Evolutionary conservation across 2,797 vertebrate genomes (phyloP).

Genomic region (Danio aesculapii): DNA sequence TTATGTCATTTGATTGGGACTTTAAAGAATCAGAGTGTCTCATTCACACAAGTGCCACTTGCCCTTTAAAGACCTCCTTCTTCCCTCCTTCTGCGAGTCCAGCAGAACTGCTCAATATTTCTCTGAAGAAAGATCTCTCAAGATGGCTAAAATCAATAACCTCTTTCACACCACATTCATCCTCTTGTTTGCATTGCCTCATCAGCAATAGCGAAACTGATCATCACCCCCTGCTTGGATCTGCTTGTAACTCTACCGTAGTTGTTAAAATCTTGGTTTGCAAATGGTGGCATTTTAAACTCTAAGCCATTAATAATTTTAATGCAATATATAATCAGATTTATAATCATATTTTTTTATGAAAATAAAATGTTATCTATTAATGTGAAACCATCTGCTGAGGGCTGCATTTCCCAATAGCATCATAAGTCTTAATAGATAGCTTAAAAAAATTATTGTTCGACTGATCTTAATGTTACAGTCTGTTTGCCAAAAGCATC

Average conservation of each 20-base stretch:
- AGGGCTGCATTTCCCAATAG: too few relatives aligned
- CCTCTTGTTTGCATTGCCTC: conserved; percentile 72
- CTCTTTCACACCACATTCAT: conserved; percentile 71
- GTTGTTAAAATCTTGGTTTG: conserved; percentile 66
- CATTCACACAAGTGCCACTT: conserved; percentile 49
- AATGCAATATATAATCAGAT: conserved; percentile 44
- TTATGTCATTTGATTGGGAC: not conserved
- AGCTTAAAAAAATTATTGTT: too few relatives aligned
- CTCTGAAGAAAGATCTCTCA: conserved; percentile 64
- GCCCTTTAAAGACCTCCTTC: conserved; percentile 68
- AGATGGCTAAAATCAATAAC: conserved; percentile 75
- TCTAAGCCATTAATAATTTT: conserved; percentile 58
- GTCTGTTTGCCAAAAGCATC: too few relatives aligned
- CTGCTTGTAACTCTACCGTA: conserved; percentile 54
- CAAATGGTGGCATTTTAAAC: conserved; percentile 60
- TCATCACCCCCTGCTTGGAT: conserved; percentile 57
- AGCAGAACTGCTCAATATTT: conserved; percentile 67
- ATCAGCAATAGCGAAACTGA: conserved; percentile 68
- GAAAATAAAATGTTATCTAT: not conserved
- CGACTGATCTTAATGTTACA: too few relatives aligned
- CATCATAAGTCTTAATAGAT: too few relatives aligned
- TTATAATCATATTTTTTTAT: not conserved
- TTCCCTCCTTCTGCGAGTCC: conserved; percentile 33
- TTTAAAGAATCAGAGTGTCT: conserved; percentile 24
- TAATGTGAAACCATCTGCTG: not conserved